These are phyloP conservation scores for Microchirus variegatus DNA, from an alignment of 2,797 vertebrate species.

Conservation along the genomic window DNA sequence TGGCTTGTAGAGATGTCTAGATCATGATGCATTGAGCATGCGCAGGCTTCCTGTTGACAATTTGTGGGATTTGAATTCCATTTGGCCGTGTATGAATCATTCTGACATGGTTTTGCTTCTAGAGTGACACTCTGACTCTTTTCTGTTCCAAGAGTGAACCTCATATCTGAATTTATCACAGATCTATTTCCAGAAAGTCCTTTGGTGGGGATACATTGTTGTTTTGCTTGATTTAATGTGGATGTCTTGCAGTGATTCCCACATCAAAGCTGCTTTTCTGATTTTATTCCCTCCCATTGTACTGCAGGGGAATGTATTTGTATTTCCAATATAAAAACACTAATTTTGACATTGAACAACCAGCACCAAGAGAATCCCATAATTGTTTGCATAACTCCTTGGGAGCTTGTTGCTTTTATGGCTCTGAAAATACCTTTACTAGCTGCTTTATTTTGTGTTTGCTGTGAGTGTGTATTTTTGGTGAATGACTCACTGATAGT, in stretches of 20 bases:
- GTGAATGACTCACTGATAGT: slow-evolving; percentile 53
- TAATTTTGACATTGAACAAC: slow-evolving; percentile 1
- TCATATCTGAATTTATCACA: not conserved
- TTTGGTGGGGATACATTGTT: slow-evolving; percentile 14
- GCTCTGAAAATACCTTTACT: slow-evolving; percentile 28
- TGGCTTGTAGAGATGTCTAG: slow-evolving; percentile 37
- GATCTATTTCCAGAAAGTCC: not conserved
- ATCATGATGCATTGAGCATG: slow-evolving; percentile 32
- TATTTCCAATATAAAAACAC: slow-evolving; percentile 8
- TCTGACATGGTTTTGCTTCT: slow-evolving; percentile 26
- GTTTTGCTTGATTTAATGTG: slow-evolving; percentile 16
- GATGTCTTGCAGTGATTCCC: slow-evolving; percentile 3
- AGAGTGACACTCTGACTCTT: slow-evolving; percentile 14
- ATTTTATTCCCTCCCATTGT: not conserved
- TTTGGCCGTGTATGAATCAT: slow-evolving; percentile 10
- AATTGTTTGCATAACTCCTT: slow-evolving; percentile 17
- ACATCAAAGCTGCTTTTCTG: not conserved
- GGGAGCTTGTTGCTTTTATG: slow-evolving; percentile 29
- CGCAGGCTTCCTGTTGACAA: slow-evolving; percentile 30
- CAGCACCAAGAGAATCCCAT: not conserved
- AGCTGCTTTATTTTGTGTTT: slow-evolving; percentile 43
- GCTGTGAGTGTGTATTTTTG: slow-evolving; percentile 51
- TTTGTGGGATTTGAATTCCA: slow-evolving; percentile 37
- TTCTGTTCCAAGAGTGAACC: slow-evolving; percentile 6
- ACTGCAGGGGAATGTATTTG: slow-evolving; percentile 3